phyloP scores from a whole-genome alignment of 2,888 invertebrate genomes.

The Hipparchia semele region DNA sequence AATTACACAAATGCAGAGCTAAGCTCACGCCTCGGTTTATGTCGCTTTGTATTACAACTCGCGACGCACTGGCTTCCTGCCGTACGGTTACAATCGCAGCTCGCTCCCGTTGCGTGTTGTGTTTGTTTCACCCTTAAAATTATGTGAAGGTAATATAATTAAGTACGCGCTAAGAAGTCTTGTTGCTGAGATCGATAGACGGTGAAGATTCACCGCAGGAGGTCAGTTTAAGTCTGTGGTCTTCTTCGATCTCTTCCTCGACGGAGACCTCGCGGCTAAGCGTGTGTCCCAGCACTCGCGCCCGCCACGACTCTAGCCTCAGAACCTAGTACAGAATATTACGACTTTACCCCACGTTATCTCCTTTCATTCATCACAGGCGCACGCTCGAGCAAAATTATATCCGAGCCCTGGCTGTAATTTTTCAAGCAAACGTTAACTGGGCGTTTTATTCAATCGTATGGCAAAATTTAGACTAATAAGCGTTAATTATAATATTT shows the following conservation, averaged over 20 bases:
- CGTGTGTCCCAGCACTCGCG: constrained; percentile 79
- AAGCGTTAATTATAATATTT: no score
- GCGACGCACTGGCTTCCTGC: no score
- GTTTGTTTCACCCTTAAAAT: background rate
- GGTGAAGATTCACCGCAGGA: constrained; percentile 68
- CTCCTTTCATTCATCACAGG: no score
- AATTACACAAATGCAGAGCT: no score
- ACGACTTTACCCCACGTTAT: background rate
- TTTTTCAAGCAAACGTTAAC: no score
- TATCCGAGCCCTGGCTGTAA: no score
- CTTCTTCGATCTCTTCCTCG: constrained; percentile 72
- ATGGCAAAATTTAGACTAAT: no score
- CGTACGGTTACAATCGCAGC: no score
- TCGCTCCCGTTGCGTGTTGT: background rate
- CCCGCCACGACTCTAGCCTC: constrained; percentile 87
- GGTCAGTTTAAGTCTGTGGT: constrained; percentile 67
- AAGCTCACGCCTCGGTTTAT: no score
- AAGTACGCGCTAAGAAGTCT: constrained; percentile 37
- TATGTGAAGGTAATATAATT: background rate
- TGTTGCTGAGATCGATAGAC: constrained; percentile 57
- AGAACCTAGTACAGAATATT: constrained; percentile 81
- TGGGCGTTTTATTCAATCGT: no score
- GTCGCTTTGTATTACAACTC: no score
- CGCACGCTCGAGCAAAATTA: no score
- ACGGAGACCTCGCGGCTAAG: constrained; percentile 66